Conservation (phyloP, 2,113 vertebrate genomes). For the Phycodurus eques region DNA sequence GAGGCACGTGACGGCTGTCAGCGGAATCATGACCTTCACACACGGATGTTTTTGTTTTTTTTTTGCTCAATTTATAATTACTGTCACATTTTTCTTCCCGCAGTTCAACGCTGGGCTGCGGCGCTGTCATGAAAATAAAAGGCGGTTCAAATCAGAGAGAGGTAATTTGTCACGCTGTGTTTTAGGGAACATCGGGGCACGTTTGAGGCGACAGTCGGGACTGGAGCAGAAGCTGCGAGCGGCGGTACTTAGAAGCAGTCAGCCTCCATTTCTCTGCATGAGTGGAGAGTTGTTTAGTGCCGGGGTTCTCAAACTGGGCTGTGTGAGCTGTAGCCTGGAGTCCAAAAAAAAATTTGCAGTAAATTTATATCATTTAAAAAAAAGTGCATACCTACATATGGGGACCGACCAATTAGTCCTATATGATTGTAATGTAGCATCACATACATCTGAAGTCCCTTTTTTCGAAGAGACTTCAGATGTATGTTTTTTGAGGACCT, state of each 20-base stretch:
- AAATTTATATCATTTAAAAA: background rate
- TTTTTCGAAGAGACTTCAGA: background rate
- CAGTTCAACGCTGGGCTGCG: slow-evolving; percentile 19
- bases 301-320: background rate
- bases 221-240: slow-evolving; percentile 39
- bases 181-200: slow-evolving; percentile 57
- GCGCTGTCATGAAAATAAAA: slow-evolving; percentile 31
- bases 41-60: slow-evolving; percentile 30
- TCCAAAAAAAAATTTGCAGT: background rate
- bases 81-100: slow-evolving; percentile 21
- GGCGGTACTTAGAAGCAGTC: slow-evolving; percentile 48
- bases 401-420: background rate
- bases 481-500: background rate
- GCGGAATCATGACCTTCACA: slow-evolving; percentile 49
- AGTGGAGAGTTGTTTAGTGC: slow-evolving; percentile 29
- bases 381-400: too few species aligned
- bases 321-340: background rate
- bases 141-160: slow-evolving; percentile 32
- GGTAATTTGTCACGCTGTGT: slow-evolving; percentile 55
- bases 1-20: slow-evolving; percentile 52
- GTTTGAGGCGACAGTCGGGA: slow-evolving; percentile 42
- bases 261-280: slow-evolving; percentile 51
- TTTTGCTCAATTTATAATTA: slow-evolving; percentile 14
- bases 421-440: too few species aligned
- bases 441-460: background rate